Conservation (phyloP, 2,888 invertebrate species). For the Troglohyphantes excavatus region DNA sequence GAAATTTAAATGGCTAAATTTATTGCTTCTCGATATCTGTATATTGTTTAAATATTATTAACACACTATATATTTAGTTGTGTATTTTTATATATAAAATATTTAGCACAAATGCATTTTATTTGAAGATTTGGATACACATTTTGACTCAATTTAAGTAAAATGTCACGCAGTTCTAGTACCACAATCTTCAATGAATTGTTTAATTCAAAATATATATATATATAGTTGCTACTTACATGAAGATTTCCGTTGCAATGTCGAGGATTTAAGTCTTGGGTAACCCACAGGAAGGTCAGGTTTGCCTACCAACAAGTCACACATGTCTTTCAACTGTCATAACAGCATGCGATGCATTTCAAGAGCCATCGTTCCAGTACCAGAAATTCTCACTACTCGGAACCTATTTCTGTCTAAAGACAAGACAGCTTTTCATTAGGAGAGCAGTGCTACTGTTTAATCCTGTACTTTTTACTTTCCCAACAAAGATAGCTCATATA, state of each 20-base stretch:
- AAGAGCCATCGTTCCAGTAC: slow-evolving; percentile 18
- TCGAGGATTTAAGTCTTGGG: slow-evolving; percentile 49
- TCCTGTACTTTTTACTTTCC: background rate
- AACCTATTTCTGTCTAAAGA: too few species aligned
- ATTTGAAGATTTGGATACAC: too few species aligned
- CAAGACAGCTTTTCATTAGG: background rate
- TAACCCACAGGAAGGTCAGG: slow-evolving; percentile 71
- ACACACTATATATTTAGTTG: too few species aligned
- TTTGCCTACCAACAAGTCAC: slow-evolving; percentile 73
- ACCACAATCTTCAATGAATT: background rate
- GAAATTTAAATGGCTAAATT: too few species aligned
- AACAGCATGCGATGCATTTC: slow-evolving; percentile 11
- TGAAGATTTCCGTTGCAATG: slow-evolving; percentile 57
- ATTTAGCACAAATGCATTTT: background rate
- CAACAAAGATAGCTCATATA: too few species aligned
- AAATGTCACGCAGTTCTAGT: background rate
- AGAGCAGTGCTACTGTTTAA: background rate
- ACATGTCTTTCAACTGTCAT: slow-evolving; percentile 69
- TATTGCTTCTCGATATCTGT: too few species aligned
- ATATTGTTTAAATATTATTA: too few species aligned
- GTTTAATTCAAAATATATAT: background rate
- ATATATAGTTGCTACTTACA: slow-evolving; percentile 52
- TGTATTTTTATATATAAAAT: background rate
- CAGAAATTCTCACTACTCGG: background rate
- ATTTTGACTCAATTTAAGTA: background rate